phyloP scores from a whole-genome alignment of 2,888 invertebrate genomes.

The Oscheius sp. region DNA sequence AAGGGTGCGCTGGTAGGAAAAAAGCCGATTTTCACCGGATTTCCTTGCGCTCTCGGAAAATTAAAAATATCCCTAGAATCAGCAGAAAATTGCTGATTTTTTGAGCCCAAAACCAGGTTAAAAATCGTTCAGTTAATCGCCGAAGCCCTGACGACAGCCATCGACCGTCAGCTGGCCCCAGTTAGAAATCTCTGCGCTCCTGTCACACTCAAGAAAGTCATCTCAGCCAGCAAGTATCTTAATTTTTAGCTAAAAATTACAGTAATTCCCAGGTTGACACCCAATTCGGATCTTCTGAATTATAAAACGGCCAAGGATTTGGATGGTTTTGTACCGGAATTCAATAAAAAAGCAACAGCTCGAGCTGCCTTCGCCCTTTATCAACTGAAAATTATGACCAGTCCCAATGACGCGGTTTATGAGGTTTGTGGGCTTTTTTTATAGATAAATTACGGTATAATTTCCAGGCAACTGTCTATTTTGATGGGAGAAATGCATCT shows the following conservation, averaged over 20 bases:
- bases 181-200: conserved; percentile 72
- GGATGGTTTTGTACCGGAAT: conserved; percentile 87
- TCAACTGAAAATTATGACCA: conserved; percentile 83
- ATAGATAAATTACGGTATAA: too few species aligned
- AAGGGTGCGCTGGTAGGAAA: too few species aligned
- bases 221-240: conserved; percentile 30
- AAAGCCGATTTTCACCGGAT: too few species aligned
- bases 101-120: too few species aligned
- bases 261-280: conserved; percentile 78
- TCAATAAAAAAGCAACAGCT: conserved; percentile 80
- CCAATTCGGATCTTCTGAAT: conserved; percentile 76
- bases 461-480: conserved; percentile 75
- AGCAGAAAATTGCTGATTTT: too few species aligned
- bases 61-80: too few species aligned
- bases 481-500: conserved; percentile 42
- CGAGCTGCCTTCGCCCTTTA: conserved; percentile 80
- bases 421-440: conserved; percentile 76
- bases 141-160: conserved; percentile 70
- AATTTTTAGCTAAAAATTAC: background rate
- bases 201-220: conserved; percentile 75
- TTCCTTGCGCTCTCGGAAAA: too few species aligned
- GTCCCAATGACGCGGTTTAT: conserved; percentile 84
- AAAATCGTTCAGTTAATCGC: conserved; percentile 73
- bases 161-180: conserved; percentile 76
- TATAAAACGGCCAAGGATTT: conserved; percentile 78